These are phyloP conservation scores for Florisuga fusca DNA, from an alignment of 2,797 vertebrate species.

Conservation along the genomic window DNA sequence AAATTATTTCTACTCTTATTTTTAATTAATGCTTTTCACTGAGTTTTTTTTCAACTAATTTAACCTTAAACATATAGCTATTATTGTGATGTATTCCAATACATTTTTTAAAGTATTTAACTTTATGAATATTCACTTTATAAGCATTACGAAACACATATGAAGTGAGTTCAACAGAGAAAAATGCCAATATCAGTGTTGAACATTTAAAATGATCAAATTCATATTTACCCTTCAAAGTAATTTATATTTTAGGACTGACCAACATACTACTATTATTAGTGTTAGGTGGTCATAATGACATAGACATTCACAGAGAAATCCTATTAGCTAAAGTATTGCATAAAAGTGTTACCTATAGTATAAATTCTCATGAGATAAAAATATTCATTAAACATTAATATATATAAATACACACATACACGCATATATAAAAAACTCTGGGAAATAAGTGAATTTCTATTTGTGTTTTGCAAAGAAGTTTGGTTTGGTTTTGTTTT, in stretches of 20 bases:
- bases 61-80: conserved; percentile 38
- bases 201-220: not conserved
- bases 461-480: not conserved
- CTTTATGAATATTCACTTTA: conserved; percentile 40
- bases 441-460: not conserved
- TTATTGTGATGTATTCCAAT: conserved; percentile 22
- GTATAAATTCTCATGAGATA: not conserved
- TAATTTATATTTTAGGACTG: not conserved
- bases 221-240: not conserved
- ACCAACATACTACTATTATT: not conserved
- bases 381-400: not conserved
- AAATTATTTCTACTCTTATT: not conserved
- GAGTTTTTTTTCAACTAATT: conserved; percentile 33
- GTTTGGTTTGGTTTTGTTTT: not conserved
- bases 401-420: no score
- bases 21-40: conserved; percentile 50
- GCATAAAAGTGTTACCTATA: not conserved
- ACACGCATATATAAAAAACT: rapidly evolving
- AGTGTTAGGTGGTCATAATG: not conserved
- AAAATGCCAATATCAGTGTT: not conserved
- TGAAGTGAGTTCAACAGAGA: not conserved
- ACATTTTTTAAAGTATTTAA: conserved; percentile 34
- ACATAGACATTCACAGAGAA: not conserved
- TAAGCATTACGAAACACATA: not conserved
- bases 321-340: not conserved